Conservation (phyloP, 1,140 invertebrate genomes). For the Odontomachus brunneus region DNA sequence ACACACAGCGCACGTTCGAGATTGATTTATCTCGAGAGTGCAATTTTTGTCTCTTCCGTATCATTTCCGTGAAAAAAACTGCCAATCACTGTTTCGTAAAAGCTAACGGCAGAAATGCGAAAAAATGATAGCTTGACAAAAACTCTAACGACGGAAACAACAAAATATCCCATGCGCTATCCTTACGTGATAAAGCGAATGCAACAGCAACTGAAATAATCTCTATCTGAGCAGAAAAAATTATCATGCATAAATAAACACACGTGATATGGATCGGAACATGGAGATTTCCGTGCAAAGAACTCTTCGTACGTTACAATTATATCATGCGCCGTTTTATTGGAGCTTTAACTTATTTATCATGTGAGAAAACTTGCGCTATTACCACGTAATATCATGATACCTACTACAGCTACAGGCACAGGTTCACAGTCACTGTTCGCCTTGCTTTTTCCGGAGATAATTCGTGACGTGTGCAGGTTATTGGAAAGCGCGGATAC, state of each 20-base stretch:
- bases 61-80: neutral
- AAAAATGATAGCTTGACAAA: no score
- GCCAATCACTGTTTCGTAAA: neutral
- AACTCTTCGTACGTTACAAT: neutral
- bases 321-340: neutral
- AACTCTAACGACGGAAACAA: no score
- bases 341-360: neutral
- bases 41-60: neutral
- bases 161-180: no score
- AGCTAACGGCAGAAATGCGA: no score
- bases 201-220: no score
- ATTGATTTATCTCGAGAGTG: neutral
- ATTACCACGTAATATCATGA: neutral
- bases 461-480: constrained; percentile 46
- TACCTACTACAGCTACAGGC: constrained; percentile 62
- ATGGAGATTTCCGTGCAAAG: no score
- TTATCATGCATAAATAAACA: no score
- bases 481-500: neutral
- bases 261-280: no score
- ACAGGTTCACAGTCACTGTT: constrained; percentile 8
- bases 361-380: neutral
- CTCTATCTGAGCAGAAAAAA: no score
- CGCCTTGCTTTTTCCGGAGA: neutral
- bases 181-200: no score
- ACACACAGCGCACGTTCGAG: neutral